A percentile compares a stretch with the other conserved stretches of the same genome.
These are phyloP conservation scores for Dendrolimus punctatus DNA, from an alignment of 1,140 invertebrate genomes.

Conservation along the genomic window DNA sequence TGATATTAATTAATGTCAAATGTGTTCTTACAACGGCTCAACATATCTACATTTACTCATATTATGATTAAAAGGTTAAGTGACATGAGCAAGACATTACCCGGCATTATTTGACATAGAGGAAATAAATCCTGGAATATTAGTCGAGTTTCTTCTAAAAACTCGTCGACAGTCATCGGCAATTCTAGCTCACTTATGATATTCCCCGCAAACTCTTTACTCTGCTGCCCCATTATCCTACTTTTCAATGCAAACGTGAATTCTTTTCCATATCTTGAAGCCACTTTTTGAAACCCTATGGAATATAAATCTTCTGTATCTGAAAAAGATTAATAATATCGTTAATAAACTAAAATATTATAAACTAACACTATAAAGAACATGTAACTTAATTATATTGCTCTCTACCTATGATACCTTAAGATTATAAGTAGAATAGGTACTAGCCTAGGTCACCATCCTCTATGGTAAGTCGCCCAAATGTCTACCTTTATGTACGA, in stretches of 20 bases:
- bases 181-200: slow-evolving; percentile 79
- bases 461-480: too few species aligned
- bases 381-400: background rate
- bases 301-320: slow-evolving; percentile 89
- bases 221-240: slow-evolving; percentile 83
- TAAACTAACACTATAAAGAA: background rate
- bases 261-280: slow-evolving; percentile 78
- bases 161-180: slow-evolving; percentile 82
- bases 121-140: slow-evolving; percentile 76
- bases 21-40: too few species aligned
- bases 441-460: too few species aligned
- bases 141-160: slow-evolving; percentile 45
- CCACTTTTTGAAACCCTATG: slow-evolving; percentile 78
- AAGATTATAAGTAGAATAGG: too few species aligned
- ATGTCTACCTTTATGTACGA: too few species aligned
- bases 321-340: slow-evolving; percentile 48
- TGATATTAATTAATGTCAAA: too few species aligned
- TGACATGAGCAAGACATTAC: slow-evolving; percentile 52
- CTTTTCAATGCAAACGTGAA: slow-evolving; percentile 86
- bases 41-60: background rate
- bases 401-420: too few species aligned
- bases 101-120: slow-evolving; percentile 76
- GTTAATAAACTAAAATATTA: slow-evolving; percentile 3
- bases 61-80: background rate
- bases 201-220: slow-evolving; percentile 72